Conservation (phyloP, 23 tunicate species). For the Halocynthia aurantium region DNA sequence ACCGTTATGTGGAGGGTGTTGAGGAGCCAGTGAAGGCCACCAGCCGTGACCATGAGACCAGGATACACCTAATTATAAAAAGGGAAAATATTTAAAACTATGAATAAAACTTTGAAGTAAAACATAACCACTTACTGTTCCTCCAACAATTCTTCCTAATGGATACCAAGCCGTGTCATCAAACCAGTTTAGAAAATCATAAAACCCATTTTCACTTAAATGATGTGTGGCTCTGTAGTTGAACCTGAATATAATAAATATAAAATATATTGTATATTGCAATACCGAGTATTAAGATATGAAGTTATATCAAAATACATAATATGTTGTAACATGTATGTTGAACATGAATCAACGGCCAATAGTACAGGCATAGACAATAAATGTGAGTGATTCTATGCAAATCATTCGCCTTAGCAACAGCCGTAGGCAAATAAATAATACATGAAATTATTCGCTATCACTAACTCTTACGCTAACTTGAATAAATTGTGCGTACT, state of each 20-base stretch:
- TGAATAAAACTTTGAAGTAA: not conserved
- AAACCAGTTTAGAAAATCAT: constrained; percentile 99
- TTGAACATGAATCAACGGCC: too few relatives aligned
- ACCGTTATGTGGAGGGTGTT: constrained; percentile 78
- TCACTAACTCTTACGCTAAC: too few relatives aligned
- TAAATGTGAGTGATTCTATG: too few relatives aligned
- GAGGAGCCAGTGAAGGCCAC: constrained; percentile 79
- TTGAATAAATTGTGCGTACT: too few relatives aligned
- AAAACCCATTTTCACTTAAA: constrained; percentile 83
- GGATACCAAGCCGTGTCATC: constrained; percentile 99
- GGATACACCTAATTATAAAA: constrained; percentile 76
- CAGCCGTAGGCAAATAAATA: not conserved
- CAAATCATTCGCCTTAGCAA: too few relatives aligned
- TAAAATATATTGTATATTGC: not conserved
- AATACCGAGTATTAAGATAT: not conserved
- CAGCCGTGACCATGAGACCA: constrained; percentile 99
- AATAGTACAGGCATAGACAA: too few relatives aligned
- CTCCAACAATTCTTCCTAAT: constrained; percentile 98
- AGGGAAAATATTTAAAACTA: not conserved
- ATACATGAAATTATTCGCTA: not conserved
- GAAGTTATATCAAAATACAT: not conserved
- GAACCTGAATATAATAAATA: constrained; percentile 44
- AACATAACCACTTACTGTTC: constrained; percentile 69
- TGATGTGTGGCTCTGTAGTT: constrained; percentile 98
- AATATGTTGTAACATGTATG: not conserved